phyloP scores from a whole-genome alignment of 2,797 vertebrate species.

The Falco columbarius region DNA sequence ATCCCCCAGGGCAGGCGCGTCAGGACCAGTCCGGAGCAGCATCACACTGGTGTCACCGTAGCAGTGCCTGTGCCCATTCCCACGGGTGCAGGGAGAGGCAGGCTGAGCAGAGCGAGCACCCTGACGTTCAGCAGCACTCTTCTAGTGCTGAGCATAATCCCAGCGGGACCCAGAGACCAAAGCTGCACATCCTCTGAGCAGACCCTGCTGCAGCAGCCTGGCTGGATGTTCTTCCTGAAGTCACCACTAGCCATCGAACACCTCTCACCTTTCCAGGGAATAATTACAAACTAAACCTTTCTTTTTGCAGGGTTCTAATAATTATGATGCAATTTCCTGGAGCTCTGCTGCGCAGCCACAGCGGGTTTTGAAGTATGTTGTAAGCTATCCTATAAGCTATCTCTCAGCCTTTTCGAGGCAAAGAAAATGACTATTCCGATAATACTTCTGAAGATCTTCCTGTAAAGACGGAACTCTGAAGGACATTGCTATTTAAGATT shows the following conservation, averaged over 20 bases:
- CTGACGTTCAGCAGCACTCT: neutral
- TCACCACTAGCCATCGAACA: neutral
- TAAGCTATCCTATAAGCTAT: neutral
- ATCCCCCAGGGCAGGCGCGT: accelerated
- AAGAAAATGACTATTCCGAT: neutral
- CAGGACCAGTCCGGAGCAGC: neutral
- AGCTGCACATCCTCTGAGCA: neutral
- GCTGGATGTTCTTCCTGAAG: neutral
- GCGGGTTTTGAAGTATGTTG: neutral
- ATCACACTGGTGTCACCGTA: neutral
- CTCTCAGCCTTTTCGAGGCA: neutral
- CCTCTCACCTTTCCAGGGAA: neutral
- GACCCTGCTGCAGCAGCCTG: neutral
- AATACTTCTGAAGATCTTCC: neutral
- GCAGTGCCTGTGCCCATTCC: neutral
- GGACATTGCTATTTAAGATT: neutral
- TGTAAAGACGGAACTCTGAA: neutral
- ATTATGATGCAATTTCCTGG: neutral
- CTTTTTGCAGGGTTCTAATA: neutral
- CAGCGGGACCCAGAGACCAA: accelerated
- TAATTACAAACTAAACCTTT: neutral
- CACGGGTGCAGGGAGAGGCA: accelerated
- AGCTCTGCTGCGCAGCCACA: neutral
- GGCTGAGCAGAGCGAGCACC: accelerated
- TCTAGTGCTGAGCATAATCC: neutral